phyloP scores from a whole-genome alignment of 2,888 invertebrate genomes.

The Heteropelma amictum region DNA sequence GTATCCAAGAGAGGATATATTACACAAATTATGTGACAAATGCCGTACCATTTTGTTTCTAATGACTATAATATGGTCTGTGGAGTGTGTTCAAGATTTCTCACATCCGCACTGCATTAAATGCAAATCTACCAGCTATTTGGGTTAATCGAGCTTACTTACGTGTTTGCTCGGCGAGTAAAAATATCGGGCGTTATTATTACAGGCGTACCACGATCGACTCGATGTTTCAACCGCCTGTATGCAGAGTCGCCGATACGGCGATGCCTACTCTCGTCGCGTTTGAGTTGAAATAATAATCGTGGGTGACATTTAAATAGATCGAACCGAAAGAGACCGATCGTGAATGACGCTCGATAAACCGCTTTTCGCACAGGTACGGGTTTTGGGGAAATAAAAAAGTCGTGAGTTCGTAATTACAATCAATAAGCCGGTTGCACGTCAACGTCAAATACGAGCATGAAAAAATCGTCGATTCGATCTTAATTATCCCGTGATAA shows the following conservation, averaged over 20 bases:
- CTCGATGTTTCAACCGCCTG: not conserved
- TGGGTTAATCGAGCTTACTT: slow-evolving; percentile 29
- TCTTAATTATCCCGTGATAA: not conserved
- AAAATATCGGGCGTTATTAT: slow-evolving; percentile 26
- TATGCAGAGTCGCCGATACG: not conserved
- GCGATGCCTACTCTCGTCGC: too few species aligned
- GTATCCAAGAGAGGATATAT: not conserved
- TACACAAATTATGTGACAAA: slow-evolving; percentile 22
- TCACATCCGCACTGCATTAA: not conserved
- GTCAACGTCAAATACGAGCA: not conserved
- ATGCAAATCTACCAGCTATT: slow-evolving; percentile 29
- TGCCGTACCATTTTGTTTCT: not conserved
- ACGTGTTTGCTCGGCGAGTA: slow-evolving; percentile 6
- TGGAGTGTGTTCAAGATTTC: not conserved
- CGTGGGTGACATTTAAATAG: slow-evolving; percentile 44
- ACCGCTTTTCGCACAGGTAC: not conserved
- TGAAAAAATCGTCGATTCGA: not conserved
- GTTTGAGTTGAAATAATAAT: slow-evolving; percentile 28
- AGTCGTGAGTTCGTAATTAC: not conserved
- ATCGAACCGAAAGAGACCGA: slow-evolving; percentile 1
- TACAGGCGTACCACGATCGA: not conserved
- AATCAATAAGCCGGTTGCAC: not conserved
- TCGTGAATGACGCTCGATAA: slow-evolving; percentile 15
- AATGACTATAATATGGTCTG: slow-evolving; percentile 10
- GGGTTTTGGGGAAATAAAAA: not conserved